A percentile compares a stretch with the other conserved stretches of the same genome.
Conservation (phyloP, 1,140 invertebrate species). For the Copidosoma floridanum region DNA sequence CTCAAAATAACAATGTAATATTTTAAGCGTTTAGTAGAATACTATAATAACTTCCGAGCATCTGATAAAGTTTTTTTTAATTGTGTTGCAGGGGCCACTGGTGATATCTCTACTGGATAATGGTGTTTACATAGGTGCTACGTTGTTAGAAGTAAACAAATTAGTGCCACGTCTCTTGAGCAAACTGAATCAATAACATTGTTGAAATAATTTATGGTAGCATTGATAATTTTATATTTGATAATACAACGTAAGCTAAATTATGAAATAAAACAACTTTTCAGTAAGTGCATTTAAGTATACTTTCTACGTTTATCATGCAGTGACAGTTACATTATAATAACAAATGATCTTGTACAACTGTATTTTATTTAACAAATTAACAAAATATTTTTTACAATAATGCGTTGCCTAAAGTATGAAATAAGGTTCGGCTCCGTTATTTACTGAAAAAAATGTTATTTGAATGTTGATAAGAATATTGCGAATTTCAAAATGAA, state of each 20-base stretch:
- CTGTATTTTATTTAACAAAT: neutral
- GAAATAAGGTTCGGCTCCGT: neutral
- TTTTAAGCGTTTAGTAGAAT: too few relatives aligned
- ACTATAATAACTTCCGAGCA: neutral
- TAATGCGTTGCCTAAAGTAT: neutral
- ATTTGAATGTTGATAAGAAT: too few relatives aligned
- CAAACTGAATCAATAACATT: too few relatives aligned
- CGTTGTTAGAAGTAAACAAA: conserved; percentile 33
- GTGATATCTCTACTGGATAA: conserved; percentile 37
- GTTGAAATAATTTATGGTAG: too few relatives aligned
- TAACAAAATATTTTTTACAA: neutral
- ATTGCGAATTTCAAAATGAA: too few relatives aligned
- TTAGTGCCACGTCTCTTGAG: conserved; percentile 36
- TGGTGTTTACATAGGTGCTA: conserved; percentile 32
- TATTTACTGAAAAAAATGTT: neutral
- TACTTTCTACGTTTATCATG: conserved; percentile 8
- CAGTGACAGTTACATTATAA: too few relatives aligned
- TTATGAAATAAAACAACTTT: too few relatives aligned
- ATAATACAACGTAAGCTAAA: too few relatives aligned
- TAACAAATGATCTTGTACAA: neutral
- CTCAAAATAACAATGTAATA: conserved; percentile 38
- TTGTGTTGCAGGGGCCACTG: conserved; percentile 34
- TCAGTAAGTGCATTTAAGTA: too few relatives aligned
- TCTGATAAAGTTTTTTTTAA: neutral
- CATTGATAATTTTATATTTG: too few relatives aligned